A percentile compares a stretch with the other conserved stretches of the same genome.
Conservation (phyloP, 2,113 vertebrate species). For the Etia nguti region DNA sequence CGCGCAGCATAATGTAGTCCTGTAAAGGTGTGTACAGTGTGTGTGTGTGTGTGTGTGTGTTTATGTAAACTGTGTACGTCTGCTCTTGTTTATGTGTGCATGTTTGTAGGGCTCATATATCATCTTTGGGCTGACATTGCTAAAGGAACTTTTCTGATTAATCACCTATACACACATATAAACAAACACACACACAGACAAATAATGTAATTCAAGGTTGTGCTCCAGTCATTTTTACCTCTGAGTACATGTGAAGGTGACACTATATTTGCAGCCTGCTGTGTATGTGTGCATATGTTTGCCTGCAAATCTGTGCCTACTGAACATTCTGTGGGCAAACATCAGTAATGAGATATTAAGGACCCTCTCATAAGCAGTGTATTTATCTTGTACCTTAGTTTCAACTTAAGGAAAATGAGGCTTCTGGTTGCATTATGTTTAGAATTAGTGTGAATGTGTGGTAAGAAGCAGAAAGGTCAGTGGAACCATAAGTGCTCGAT, state of each 20-base stretch:
- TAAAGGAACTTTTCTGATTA: slow-evolving; percentile 28
- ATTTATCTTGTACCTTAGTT: background rate
- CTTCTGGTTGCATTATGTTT: background rate
- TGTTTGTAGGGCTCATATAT: slow-evolving; percentile 7
- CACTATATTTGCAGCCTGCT: background rate
- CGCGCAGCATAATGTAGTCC: background rate
- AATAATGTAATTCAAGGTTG: slow-evolving; percentile 9
- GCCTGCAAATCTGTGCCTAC: background rate
- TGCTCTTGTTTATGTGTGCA: background rate
- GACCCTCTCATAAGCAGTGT: background rate
- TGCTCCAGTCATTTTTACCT: background rate
- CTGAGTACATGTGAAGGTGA: background rate
- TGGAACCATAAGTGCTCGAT: background rate
- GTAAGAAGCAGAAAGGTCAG: background rate
- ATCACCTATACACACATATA: background rate
- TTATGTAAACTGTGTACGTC: background rate
- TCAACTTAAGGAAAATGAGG: background rate
- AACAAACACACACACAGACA: background rate
- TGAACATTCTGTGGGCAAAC: background rate
- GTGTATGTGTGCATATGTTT: background rate
- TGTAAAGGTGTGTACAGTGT: background rate
- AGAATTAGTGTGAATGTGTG: background rate
- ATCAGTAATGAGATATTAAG: background rate
- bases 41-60: background rate
- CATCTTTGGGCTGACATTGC: background rate